Evolutionary conservation across 2,888 invertebrate species (phyloP), one percentile per base, ranked within the genome.

Genomic region (Chymomyza caudatula): DNA sequence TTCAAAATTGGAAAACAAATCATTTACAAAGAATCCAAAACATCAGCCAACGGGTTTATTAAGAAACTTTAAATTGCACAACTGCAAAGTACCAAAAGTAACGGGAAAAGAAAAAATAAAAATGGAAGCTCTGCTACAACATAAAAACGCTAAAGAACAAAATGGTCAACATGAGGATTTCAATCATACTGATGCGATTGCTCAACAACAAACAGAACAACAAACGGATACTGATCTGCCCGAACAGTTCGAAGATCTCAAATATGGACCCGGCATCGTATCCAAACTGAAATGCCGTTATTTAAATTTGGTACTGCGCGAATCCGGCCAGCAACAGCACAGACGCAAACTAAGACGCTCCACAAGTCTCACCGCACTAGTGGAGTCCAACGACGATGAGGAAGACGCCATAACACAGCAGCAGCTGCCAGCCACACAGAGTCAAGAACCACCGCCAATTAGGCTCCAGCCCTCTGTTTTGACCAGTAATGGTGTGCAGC

Each of bases 241-340:
- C 64, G 59, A 42, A 71, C 76, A 49, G 80, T 89, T 84, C 76
- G 96, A 96, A 90, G 97, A 97, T 89, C 91, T 97, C 65, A 94
- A 95, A 88, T 97, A 97, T 91, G 97, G 97, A 0, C 97, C 97
- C 59, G 97, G 97, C 65, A 97, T 97, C 87, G 97, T 97, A 44
- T 96, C 95, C 87, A 95, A 95, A 83, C 92, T 97, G 76, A 94
- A 96, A 89, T 95, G 96, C 88, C 94, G 96, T 88, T 97, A 97
- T 89, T 92, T 97, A 72, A 96, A 95, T 89, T 92, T 97, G 74
- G 96, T 97, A 8, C 91, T 96, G 70, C 92, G 96, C n/a, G 95
- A 95, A 82, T 93, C 93, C 49, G 93, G 92, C 78, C 91, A 90
- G 64, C 92, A 92, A 67, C 92, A 92, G 49, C 94, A 94, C 5